These are phyloP conservation scores for Apodemus speciosus DNA, from an alignment of 2,113 vertebrate species.

Conservation along the genomic window DNA sequence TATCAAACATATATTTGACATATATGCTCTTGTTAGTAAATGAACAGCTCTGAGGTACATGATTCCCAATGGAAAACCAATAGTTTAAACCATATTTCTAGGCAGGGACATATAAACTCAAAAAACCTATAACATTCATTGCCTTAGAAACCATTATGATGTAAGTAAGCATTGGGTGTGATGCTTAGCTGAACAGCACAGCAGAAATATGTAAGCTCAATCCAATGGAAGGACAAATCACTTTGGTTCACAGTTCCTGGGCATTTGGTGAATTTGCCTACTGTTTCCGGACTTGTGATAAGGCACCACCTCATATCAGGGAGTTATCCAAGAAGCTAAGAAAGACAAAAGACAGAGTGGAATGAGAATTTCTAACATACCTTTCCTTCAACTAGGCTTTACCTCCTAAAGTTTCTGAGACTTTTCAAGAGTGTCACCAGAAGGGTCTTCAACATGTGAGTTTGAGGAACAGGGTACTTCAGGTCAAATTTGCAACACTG, in stretches of 20 bases:
- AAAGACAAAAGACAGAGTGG: background rate
- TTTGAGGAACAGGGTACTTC: background rate
- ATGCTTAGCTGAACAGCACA: background rate
- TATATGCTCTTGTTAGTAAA: background rate
- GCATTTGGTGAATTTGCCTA: background rate
- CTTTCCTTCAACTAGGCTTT: background rate
- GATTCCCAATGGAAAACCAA: conserved; percentile 33
- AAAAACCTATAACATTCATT: background rate
- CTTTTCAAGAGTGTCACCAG: background rate
- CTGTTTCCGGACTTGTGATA: too few relatives aligned
- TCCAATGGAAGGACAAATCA: background rate
- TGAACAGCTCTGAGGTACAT: background rate
- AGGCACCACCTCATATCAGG: background rate
- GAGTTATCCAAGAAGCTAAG: background rate
- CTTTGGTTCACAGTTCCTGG: too few relatives aligned
- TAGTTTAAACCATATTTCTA: background rate
- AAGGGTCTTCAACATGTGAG: background rate
- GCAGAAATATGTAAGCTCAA: too few relatives aligned
- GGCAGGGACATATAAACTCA: background rate
- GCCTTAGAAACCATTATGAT: background rate
- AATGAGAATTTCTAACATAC: background rate
- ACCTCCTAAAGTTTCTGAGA: background rate
- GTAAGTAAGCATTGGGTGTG: background rate
- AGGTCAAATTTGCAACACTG: background rate
- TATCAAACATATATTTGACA: conserved; percentile 36